Conservation (phyloP, 2,113 vertebrate species). For the Spizaetus ornatus region DNA sequence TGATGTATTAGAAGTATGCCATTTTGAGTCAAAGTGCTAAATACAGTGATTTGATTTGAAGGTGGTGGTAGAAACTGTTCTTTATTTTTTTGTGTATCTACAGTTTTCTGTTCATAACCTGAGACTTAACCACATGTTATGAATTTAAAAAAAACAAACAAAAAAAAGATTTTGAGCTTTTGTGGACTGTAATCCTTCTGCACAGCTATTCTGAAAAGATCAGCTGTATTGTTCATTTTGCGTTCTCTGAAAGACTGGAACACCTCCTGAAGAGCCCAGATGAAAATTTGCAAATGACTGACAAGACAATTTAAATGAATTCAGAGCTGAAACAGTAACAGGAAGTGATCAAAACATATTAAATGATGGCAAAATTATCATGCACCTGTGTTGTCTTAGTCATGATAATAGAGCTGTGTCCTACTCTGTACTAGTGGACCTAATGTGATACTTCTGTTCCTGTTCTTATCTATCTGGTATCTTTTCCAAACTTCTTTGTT, state of each 20-base stretch:
- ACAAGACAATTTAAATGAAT: neutral
- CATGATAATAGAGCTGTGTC: neutral
- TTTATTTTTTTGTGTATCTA: neutral
- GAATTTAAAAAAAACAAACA: too few relatives aligned
- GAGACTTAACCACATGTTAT: neutral
- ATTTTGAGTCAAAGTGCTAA: neutral
- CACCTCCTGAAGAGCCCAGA: neutral
- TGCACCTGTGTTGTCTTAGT: neutral
- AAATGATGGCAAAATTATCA: neutral
- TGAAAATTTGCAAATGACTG: neutral
- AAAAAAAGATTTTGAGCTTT: neutral
- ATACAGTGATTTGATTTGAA: neutral
- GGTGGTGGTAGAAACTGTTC: neutral
- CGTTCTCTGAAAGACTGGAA: neutral
- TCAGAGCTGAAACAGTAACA: neutral
- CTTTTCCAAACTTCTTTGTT: neutral
- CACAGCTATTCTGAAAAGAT: neutral
- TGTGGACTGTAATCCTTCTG: neutral
- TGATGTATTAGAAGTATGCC: neutral
- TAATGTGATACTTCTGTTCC: neutral
- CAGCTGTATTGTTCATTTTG: neutral
- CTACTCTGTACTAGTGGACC: neutral
- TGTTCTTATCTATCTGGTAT: neutral
- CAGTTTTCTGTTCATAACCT: neutral
- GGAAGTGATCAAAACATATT: neutral